These are phyloP conservation scores for Caenorhabditis macrosperma DNA, from an alignment of 2,888 invertebrate species.

Conservation along the genomic window DNA sequence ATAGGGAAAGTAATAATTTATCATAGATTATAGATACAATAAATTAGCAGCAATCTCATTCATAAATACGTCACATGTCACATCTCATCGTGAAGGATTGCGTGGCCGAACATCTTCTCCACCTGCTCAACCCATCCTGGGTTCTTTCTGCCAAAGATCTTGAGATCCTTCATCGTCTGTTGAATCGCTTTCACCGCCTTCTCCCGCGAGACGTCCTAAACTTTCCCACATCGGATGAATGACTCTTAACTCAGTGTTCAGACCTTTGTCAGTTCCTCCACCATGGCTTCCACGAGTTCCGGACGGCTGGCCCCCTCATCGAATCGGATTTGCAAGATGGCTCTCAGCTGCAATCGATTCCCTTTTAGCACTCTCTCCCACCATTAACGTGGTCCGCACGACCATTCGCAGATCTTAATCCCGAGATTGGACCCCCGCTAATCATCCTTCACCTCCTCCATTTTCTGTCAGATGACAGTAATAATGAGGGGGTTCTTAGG, in stretches of 20 bases:
- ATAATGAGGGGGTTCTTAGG: conserved; percentile 21
- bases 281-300: conserved; percentile 46
- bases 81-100: conserved; percentile 53
- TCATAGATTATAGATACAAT: not conserved
- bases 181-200: conserved; percentile 49
- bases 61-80: conserved; percentile 37
- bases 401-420: conserved; percentile 32
- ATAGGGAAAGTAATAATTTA: conserved; percentile 9
- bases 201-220: conserved; percentile 18
- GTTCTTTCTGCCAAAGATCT: conserved; percentile 47
- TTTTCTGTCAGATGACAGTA: conserved; percentile 18
- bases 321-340: conserved; percentile 23
- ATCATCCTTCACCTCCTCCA: conserved; percentile 20
- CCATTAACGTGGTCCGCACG: conserved; percentile 10
- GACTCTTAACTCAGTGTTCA: not conserved
- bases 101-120: conserved; percentile 40
- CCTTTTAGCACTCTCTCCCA: not conserved
- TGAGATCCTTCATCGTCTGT: conserved; percentile 49
- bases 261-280: conserved; percentile 45
- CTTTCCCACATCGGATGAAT: not conserved
- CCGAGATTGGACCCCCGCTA: conserved; percentile 22
- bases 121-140: conserved; percentile 52
- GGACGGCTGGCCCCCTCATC: conserved; percentile 26
- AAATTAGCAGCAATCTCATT: not conserved
- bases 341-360: conserved; percentile 42